A percentile compares a stretch with the other conserved stretches of the same genome.
phyloP scores from a whole-genome alignment of 2,113 vertebrate genomes.

The Eidolon helvum region DNA sequence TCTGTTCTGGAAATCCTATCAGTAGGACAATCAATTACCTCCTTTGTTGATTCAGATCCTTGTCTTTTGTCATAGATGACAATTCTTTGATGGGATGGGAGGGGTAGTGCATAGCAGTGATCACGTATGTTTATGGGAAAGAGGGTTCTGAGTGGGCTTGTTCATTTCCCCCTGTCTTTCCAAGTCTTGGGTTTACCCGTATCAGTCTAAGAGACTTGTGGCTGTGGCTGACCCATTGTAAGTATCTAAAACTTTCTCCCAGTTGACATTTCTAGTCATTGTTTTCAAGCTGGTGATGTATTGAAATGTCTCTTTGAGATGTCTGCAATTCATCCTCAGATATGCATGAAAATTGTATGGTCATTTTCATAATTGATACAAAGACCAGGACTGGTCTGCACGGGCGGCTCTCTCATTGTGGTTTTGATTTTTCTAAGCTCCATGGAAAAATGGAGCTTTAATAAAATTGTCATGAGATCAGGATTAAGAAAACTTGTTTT shows the following conservation, averaged over 20 bases:
- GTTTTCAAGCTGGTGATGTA: constrained; percentile 6
- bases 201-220: neutral
- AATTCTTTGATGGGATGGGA: neutral
- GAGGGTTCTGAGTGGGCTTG: neutral
- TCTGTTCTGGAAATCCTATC: constrained; percentile 59
- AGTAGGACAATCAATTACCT: neutral
- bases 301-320: constrained; percentile 47
- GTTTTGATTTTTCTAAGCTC: constrained; percentile 52
- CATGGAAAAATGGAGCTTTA: neutral
- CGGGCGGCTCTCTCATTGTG: neutral
- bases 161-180: neutral
- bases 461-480: constrained; percentile 10
- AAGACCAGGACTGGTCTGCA: neutral
- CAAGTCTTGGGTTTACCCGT: neutral
- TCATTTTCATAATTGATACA: constrained; percentile 5
- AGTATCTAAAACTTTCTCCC: neutral
- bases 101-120: neutral
- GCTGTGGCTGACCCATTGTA: neutral
- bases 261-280: constrained; percentile 11
- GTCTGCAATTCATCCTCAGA: constrained; percentile 58
- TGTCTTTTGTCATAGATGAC: neutral
- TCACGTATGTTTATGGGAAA: neutral
- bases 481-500: neutral
- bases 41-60: neutral
- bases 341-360: constrained; percentile 48